A percentile compares a stretch with the other conserved stretches of the same genome.
Evolutionary conservation across 2,797 vertebrate genomes (phyloP).

Genomic region (Bryconaethiops microstoma): DNA sequence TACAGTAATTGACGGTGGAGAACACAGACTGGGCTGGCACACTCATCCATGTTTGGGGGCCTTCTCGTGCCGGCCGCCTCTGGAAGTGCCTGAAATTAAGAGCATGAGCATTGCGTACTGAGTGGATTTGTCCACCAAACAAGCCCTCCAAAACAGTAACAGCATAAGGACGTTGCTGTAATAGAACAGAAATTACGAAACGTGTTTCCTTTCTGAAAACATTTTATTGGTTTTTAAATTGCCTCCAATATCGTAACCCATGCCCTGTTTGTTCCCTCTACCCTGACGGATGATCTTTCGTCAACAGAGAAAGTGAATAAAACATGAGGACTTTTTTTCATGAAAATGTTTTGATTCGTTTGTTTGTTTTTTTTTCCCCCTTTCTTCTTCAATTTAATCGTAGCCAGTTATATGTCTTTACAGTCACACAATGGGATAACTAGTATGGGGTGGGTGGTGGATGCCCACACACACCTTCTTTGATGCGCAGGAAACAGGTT

Average conservation of each 20-base stretch:
- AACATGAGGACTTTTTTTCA: not conserved
- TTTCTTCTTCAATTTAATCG: constrained; percentile 49
- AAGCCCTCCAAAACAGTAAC: constrained; percentile 25
- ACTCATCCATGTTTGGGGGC: constrained; percentile 21
- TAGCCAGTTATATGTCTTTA: not conserved
- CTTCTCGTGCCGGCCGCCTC: constrained; percentile 41
- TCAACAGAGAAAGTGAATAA: constrained; percentile 21
- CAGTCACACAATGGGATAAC: constrained; percentile 3
- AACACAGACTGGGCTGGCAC: constrained; percentile 43
- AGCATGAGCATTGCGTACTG: constrained; percentile 33
- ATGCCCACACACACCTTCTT: not conserved
- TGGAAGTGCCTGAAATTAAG: constrained; percentile 48
- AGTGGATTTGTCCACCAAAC: constrained; percentile 28
- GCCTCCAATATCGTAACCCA: not conserved
- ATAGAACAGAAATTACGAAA: constrained; percentile 32
- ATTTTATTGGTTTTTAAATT: constrained; percentile 19
- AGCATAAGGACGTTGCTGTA: not conserved
- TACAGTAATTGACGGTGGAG: constrained; percentile 61
- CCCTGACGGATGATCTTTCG: constrained; percentile 50
- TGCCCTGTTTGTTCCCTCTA: not conserved
- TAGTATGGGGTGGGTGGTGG: not conserved
- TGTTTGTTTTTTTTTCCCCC: not conserved
- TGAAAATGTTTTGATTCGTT: not conserved
- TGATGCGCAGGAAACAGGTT: not conserved
- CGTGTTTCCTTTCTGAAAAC: constrained; percentile 8